Percentiles rank a stretch among this genome's conserved stretches.
Evolutionary conservation across 2,113 vertebrate genomes (phyloP).

Genomic region (Bos taurus): ARS-UCD2.0 NC_037350.1:18835001-18835500

Average conservation of each 20-base stretch:
- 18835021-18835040: neutral
- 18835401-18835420: constrained; percentile 5
- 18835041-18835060: neutral
- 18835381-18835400: neutral
- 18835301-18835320: neutral
- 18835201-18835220: neutral
- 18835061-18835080: neutral
- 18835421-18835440: constrained; percentile 38
- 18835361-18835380: neutral
- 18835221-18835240: neutral
- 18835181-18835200: neutral
- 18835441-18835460: neutral
- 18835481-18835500: neutral
- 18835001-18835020: neutral
- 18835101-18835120: neutral
- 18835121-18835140: neutral
- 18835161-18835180: neutral
- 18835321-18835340: neutral
- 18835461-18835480: constrained; percentile 1
- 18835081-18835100: neutral
- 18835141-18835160: neutral
- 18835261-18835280: neutral
- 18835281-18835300: neutral
- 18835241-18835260: neutral
- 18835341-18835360: neutral